phyloP scores from a whole-genome alignment of 1,140 invertebrate genomes.

The Cephus cinctus region DNA sequence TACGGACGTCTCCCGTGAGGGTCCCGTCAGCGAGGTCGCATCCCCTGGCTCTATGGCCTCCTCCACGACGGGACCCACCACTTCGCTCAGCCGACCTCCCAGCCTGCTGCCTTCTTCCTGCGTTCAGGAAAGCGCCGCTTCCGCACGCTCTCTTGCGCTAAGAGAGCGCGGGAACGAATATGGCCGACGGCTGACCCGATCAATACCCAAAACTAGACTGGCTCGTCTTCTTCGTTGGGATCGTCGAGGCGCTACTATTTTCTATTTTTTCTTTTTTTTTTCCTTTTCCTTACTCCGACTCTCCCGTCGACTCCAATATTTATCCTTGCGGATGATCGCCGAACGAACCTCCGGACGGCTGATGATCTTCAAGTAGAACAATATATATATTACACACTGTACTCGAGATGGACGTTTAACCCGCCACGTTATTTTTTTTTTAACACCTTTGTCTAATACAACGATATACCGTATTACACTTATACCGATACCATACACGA shows the following conservation, averaged over 20 bases:
- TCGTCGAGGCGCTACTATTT: not conserved
- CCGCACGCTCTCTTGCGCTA: not conserved
- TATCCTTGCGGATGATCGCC: no score
- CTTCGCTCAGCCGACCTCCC: constrained; percentile 55
- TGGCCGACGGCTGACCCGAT: constrained; percentile 3
- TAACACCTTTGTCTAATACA: not conserved
- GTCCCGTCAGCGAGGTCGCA: constrained; percentile 55
- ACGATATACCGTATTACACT: not conserved
- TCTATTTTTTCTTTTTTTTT: constrained; percentile 1
- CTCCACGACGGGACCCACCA: constrained; percentile 58
- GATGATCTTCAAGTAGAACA: no score
- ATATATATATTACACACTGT: no score
- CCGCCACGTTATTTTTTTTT: no score
- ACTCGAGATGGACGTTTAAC: no score
- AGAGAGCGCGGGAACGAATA: constrained; percentile 2
- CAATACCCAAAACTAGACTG: constrained; percentile 2
- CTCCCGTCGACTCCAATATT: constrained; percentile 19
- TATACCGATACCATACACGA: not conserved
- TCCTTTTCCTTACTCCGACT: not conserved
- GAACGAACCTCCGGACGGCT: constrained; percentile 7
- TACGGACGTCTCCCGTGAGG: constrained; percentile 41
- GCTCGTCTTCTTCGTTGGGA: not conserved
- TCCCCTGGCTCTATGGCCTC: constrained; percentile 56
- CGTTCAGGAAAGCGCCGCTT: constrained; percentile 27
- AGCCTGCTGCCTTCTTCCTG: constrained; percentile 50